These are phyloP conservation scores for Volucella zonaria DNA, from an alignment of 2,888 invertebrate genomes.

Conservation along the genomic window DNA sequence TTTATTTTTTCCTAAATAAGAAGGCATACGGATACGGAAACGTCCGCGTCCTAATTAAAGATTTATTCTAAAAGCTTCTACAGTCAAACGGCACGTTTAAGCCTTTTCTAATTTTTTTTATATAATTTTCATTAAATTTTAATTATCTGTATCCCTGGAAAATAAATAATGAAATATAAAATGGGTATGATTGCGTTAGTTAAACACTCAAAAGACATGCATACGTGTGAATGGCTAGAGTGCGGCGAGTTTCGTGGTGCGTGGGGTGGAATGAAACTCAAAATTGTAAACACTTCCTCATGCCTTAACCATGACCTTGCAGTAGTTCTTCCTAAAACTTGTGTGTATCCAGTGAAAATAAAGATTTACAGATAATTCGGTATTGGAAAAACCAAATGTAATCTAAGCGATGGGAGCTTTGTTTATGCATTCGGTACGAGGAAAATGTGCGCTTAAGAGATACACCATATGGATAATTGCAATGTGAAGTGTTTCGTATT, in stretches of 20 bases:
- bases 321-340: not conserved
- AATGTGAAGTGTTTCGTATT: conserved; percentile 22
- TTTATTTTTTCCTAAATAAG: no score
- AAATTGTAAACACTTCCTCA: not conserved
- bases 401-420: conserved; percentile 1
- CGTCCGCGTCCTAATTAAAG: not conserved
- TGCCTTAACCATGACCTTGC: conserved; percentile 16
- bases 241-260: not conserved
- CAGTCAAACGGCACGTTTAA: no score
- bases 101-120: no score
- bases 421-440: conserved; percentile 10
- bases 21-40: not conserved
- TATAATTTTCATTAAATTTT: no score
- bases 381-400: not conserved
- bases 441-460: not conserved
- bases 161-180: no score
- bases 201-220: not conserved
- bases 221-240: not conserved
- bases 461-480: conserved; percentile 34
- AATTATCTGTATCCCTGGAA: no score
- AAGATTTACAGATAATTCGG: conserved; percentile 8
- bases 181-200: conserved; percentile 1
- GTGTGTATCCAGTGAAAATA: not conserved
- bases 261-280: not conserved
- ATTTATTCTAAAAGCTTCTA: conserved; percentile 1